Evolutionary conservation across 2,113 vertebrate genomes (phyloP).

Genomic region (Gymnorhina tibicen): DNA sequence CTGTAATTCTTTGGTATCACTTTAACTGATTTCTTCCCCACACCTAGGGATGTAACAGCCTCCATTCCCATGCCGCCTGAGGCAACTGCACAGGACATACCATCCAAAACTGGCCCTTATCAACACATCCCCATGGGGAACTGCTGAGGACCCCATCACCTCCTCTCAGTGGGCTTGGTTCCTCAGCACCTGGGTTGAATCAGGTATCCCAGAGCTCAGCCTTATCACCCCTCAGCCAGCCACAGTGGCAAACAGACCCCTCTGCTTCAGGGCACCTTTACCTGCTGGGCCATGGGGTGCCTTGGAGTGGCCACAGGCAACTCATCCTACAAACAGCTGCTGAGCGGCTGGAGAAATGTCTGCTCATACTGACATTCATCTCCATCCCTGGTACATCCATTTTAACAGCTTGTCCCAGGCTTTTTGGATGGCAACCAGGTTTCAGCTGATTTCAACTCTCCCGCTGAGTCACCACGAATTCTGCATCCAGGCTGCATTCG

Average conservation of each 20-base stretch:
- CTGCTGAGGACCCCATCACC: background rate
- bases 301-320: background rate
- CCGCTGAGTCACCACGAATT: background rate
- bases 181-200: background rate
- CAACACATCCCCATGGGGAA: background rate
- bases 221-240: rapidly evolving
- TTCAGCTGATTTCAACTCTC: background rate
- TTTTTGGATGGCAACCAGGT: constrained; percentile 32
- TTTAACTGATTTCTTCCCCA: background rate
- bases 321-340: background rate
- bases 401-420: constrained; percentile 24
- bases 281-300: background rate
- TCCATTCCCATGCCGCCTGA: background rate
- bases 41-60: background rate
- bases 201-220: background rate
- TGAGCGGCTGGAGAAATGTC: background rate
- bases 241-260: rapidly evolving
- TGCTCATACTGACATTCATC: background rate
- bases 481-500: background rate
- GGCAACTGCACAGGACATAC: background rate
- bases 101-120: background rate
- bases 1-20: background rate
- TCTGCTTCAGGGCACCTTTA: background rate
- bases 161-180: background rate
- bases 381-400: background rate